Conservation (phyloP, 1,140 invertebrate genomes). For the Meloidogyne floridensis region DNA sequence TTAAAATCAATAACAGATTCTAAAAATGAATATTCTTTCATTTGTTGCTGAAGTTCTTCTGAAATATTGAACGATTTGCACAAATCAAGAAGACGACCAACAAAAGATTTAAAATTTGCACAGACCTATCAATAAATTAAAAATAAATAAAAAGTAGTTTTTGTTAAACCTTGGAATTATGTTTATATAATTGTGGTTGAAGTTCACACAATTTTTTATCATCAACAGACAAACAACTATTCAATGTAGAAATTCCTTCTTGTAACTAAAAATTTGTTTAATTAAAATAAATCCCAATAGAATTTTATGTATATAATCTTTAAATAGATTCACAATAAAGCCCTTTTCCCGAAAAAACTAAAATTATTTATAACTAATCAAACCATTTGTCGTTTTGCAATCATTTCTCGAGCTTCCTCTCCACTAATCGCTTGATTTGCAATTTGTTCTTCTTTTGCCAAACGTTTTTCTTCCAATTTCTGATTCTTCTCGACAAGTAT, state of each 20-base stretch:
- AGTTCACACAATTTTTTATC: conserved; percentile 1
- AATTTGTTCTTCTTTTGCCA: conserved; percentile 30
- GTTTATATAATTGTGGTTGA: conserved; percentile 17
- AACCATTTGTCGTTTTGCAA: conserved; percentile 25
- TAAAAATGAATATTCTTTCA: conserved; percentile 10
- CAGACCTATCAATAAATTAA: conserved; percentile 6
- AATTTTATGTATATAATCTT: no score
- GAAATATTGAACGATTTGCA: conserved; percentile 2
- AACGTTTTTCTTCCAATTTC: neutral
- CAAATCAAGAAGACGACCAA: conserved; percentile 15
- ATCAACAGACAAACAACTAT: neutral
- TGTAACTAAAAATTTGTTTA: conserved; percentile 4
- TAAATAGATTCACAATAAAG: no score
- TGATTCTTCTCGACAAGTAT: conserved; percentile 10
- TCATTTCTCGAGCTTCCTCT: conserved; percentile 33
- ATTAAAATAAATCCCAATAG: no score
- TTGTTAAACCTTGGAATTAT: conserved; percentile 15
- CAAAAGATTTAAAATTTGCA: conserved; percentile 16
- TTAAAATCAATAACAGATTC: conserved; percentile 14
- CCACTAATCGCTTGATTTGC: conserved; percentile 34
- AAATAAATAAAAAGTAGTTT: neutral
- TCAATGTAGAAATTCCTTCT: conserved; percentile 5
- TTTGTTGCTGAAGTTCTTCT: conserved; percentile 19
- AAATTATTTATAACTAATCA: neutral
- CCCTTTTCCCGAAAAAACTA: neutral